Evolutionary conservation across 2,797 vertebrate species (phyloP).

Genomic region (Poeciliopsis paucimaculata): DNA sequence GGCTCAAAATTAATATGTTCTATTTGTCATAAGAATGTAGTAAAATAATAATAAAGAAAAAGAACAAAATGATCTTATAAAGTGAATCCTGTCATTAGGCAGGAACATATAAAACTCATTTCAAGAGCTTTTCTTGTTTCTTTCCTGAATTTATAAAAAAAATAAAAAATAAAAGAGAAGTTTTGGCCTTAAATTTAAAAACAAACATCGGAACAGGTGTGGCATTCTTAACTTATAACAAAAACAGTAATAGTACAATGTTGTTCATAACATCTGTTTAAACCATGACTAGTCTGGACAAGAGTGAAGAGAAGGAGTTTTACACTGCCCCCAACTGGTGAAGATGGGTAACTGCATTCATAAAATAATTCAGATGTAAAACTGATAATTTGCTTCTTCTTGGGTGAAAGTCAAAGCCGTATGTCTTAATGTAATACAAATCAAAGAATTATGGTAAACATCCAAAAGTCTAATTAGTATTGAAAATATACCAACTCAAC

Average conservation of each 20-base stretch:
- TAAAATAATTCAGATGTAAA: not conserved
- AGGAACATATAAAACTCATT: not conserved
- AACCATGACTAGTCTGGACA: not conserved
- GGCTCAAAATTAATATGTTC: not conserved
- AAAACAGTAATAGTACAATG: not conserved
- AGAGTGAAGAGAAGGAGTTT: not conserved
- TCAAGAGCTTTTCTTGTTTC: not conserved
- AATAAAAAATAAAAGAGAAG: not conserved
- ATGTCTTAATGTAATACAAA: not conserved
- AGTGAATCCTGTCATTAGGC: not conserved
- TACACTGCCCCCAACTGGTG: not conserved
- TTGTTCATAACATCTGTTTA: not conserved
- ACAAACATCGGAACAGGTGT: not conserved
- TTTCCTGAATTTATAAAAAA: not conserved
- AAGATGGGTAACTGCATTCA: not conserved
- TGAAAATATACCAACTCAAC: not conserved
- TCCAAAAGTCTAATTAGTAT: not conserved
- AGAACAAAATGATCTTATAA: not conserved
- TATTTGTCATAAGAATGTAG: not conserved
- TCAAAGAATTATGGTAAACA: not conserved
- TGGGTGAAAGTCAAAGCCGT: not conserved
- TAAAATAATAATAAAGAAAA: not conserved
- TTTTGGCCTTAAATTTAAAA: not conserved
- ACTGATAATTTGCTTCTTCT: not conserved
- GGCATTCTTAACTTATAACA: not conserved